Conservation (phyloP, 1,140 invertebrate genomes). For the Pseudomyrmex dendroicus region DNA sequence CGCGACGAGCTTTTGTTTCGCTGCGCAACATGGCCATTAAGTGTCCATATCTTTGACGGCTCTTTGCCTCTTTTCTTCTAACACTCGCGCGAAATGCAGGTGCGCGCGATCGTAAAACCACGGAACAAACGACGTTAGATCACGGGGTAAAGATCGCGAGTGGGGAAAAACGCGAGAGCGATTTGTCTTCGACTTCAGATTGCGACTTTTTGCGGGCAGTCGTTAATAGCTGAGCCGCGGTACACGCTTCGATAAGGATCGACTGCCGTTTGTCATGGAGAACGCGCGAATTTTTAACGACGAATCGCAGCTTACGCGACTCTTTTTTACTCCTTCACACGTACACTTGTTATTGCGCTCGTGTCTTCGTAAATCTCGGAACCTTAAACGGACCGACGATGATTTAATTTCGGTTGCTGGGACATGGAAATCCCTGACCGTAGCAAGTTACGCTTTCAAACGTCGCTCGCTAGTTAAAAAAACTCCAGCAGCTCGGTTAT, state of each 20-base stretch:
- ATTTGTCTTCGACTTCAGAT: conserved; percentile 77
- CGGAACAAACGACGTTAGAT: conserved; percentile 70
- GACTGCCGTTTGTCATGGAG: conserved; percentile 69
- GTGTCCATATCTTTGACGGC: conserved; percentile 2
- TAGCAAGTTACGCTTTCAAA: conserved; percentile 33
- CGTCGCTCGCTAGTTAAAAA: conserved; percentile 28
- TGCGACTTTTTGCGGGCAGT: conserved; percentile 74
- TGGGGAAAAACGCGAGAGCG: conserved; percentile 56
- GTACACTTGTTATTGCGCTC: conserved; percentile 3
- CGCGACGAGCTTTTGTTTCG: not conserved
- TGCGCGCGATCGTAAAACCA: conserved; percentile 60
- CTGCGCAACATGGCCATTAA: not conserved
- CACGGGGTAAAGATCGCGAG: conserved; percentile 65
- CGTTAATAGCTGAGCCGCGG: conserved; percentile 72
- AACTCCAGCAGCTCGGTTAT: not conserved
- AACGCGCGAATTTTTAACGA: conserved; percentile 74
- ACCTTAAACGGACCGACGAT: conserved; percentile 34
- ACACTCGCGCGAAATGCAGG: conserved; percentile 41
- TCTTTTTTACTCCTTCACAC: conserved; percentile 13
- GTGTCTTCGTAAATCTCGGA: conserved; percentile 24
- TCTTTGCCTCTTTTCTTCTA: conserved; percentile 27
- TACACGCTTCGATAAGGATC: conserved; percentile 75
- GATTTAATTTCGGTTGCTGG: conserved; percentile 33
- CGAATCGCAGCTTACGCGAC: not conserved
- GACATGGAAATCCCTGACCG: conserved; percentile 29